These are phyloP conservation scores for Rotaria sp. DNA, from an alignment of 2,888 invertebrate species.

Conservation along the genomic window DNA sequence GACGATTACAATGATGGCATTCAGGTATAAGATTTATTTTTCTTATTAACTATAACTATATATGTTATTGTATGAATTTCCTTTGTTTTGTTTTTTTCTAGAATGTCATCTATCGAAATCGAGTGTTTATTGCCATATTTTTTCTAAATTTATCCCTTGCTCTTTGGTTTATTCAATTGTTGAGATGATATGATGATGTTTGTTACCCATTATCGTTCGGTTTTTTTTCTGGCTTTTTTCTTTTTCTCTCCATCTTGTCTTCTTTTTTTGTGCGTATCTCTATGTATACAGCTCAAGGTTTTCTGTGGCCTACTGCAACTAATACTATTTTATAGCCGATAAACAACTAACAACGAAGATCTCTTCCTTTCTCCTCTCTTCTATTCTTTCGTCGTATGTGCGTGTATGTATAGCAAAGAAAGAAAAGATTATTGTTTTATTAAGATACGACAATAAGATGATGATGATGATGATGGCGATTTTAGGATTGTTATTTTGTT, in stretches of 20 bases:
- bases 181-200: constrained; percentile 31
- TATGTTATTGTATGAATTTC: background rate
- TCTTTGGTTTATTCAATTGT: constrained; percentile 41
- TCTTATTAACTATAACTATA: background rate
- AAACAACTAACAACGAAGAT: constrained; percentile 7
- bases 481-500: constrained; percentile 9
- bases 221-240: background rate
- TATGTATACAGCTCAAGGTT: constrained; percentile 16
- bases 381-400: background rate
- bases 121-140: constrained; percentile 38
- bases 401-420: background rate
- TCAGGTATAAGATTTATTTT: background rate
- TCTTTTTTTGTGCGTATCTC: background rate
- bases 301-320: background rate
- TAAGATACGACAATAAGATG: background rate
- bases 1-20: background rate
- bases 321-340: background rate
- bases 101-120: constrained; percentile 40
- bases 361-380: background rate
- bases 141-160: constrained; percentile 40
- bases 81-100: background rate
- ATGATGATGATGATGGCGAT: background rate
- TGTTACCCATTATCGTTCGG: background rate
- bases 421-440: background rate
- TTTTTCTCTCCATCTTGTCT: background rate